Percentiles rank a stretch among this genome's conserved stretches.
Conservation (phyloP, 1,140 invertebrate species). For the Papilio glaucus region DNA sequence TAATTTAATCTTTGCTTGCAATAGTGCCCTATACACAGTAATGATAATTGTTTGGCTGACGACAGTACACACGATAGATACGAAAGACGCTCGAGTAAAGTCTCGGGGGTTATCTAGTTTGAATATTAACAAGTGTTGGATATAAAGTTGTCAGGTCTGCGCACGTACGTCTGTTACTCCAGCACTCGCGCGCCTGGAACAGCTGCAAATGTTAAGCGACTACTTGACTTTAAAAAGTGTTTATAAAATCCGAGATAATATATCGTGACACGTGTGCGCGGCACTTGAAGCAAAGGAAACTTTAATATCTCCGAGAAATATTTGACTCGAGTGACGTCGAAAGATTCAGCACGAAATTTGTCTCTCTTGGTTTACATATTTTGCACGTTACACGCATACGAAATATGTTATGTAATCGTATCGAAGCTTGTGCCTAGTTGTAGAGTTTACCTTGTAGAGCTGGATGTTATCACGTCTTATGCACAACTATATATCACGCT, state of each 20-base stretch:
- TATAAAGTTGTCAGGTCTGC: not conserved
- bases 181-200: not conserved
- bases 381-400: not conserved
- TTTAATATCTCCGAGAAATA: conserved; percentile 1
- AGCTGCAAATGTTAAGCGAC: conserved; percentile 6
- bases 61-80: too few relatives aligned
- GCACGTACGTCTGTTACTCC: not conserved
- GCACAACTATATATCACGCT: too few relatives aligned
- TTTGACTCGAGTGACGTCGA: conserved; percentile 9
- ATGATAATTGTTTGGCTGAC: too few relatives aligned
- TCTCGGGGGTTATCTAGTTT: not conserved
- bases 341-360: conserved; percentile 9
- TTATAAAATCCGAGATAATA: conserved; percentile 13
- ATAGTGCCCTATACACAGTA: too few relatives aligned
- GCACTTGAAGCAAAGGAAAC: not conserved
- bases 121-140: not conserved
- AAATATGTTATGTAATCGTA: not conserved
- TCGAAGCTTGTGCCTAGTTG: too few relatives aligned
- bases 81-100: not conserved
- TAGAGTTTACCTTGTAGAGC: too few relatives aligned
- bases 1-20: too few relatives aligned
- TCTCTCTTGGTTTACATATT: not conserved
- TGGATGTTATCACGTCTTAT: too few relatives aligned
- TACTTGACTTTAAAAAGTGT: conserved; percentile 1
- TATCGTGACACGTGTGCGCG: not conserved